Evolutionary conservation across 92 coral and sea anemone genomes (phyloP).

Genomic region (Palythoa caribaeorum): DNA sequence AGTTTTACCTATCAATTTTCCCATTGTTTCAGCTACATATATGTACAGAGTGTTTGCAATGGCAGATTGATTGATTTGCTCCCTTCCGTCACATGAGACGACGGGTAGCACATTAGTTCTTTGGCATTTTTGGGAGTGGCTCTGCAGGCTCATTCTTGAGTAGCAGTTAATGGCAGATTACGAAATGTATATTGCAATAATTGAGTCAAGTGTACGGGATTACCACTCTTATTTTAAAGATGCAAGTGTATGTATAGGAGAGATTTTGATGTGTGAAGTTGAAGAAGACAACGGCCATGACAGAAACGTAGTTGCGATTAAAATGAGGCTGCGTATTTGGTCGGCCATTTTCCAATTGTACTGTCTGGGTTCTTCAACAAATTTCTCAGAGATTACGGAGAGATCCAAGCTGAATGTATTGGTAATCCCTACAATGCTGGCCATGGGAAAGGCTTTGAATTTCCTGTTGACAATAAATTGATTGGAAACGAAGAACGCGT

Average conservation of each 20-base stretch:
- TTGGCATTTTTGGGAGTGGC: no score
- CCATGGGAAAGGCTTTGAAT: not conserved
- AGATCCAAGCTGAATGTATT: conserved; percentile 52
- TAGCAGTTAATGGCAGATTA: no score
- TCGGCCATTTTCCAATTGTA: conserved; percentile 45
- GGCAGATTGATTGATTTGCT: no score
- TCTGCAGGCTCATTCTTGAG: no score
- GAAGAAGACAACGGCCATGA: conserved; percentile 54
- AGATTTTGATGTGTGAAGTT: conserved; percentile 36
- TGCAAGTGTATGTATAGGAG: not conserved
- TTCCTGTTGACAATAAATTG: not conserved
- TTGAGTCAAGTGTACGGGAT: no score
- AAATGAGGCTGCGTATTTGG: conserved; percentile 32
- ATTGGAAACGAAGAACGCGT: not conserved
- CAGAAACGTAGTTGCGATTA: conserved; percentile 47
- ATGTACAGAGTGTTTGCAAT: no score
- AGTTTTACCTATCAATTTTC: no score
- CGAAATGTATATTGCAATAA: no score
- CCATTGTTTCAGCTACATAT: no score
- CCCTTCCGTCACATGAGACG: no score
- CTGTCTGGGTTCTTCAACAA: conserved; percentile 36
- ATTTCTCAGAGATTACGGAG: conserved; percentile 36
- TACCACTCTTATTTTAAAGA: not conserved
- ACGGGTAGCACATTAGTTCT: no score
- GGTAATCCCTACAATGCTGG: conserved; percentile 44